Base-by-base conservation (phyloP, 2,113 vertebrate genomes). In the Alexandromys fortis region DNA sequence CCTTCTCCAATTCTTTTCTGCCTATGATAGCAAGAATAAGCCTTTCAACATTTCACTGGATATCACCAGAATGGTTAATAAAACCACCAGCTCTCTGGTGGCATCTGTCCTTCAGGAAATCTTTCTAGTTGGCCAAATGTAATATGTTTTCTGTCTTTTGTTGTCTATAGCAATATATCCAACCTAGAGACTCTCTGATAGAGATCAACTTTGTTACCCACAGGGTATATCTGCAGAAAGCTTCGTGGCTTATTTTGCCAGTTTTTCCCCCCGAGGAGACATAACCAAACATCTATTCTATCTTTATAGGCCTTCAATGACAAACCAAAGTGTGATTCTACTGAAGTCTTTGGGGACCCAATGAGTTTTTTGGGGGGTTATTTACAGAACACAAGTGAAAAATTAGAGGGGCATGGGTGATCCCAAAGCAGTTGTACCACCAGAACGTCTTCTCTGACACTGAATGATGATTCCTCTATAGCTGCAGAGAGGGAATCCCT, bases 121-220 rank as follows among this genome's bases (percentile, higher is more conserved):
- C 26, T 81, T 55, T 89, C 8, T 76, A 35, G n/a, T 67, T 92
- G 86, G 1, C 67, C 0, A 0, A 61, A 92, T 97, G 38, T 92
- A 78, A 89, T 78, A 42, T 89, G 22, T 88, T 88, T 42, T n/a
- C 30, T 92, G 26, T 75, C 47, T 91, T 28, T 88, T 42, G 42
- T 35, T 95, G 26, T 68, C 14, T 52, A 3, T 86, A 86, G 38
- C 9, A 58, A 86, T 92, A 86, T 89, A 94, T 79, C 35, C 58
- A 89, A 70, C 2, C 47, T 42, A 33, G 55, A 28, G 58, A 38
- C 21, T 73, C 45, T 82, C n/a, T 42, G 72, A 90, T 30, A 75
- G 77, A 67, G 63, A 83, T 90, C 61, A 79, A 89, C 61, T 91
- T 83, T 79, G 19, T 79, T n/a, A 93, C 83, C 38, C 42, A 28